Base-by-base conservation (phyloP, 2,888 invertebrate genomes). In the Notodonta ziczac region DNA sequence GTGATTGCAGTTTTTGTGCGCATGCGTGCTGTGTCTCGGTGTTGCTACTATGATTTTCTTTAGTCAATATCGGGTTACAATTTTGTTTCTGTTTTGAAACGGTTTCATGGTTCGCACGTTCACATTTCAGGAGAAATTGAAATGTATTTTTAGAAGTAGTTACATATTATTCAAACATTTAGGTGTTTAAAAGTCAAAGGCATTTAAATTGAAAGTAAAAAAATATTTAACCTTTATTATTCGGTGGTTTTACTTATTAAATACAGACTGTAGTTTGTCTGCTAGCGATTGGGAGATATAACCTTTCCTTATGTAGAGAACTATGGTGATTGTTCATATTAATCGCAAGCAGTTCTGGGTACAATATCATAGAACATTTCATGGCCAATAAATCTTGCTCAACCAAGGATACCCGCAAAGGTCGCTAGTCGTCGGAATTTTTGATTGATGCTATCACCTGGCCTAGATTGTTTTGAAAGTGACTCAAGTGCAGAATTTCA, bases 341-440 rank as follows among this genome's bases (percentile, higher is more conserved):
- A n/a, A 39, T 39, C 39, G 6, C 53, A 35, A 53, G 35, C 14
- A 39, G 13, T 54, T 54, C 54, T 54, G 9, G 14, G 39, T 39
- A 54, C 35, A n/a, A 39, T 54, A 39, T 39, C 24, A 54, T 39
- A 54, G n/a, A 54, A 39, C 8, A 51, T 65, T 65, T 67, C 72
- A 72, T 67, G 65, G 65, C 60, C 46, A 50, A 64, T 69, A 63
- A 65, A 74, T 72, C 63, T 71, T 61, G 39, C 39, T 39, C 9
- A 55, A 65, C 42, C 74, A 74, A 72, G 74, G 74, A 65, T 72
- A 58, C 54, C 57, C 39, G 14, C 24, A 62, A 72, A 67, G 60
- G 63, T 54, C 54, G 65, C 53, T 67, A 58, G n/a, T 58, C 24
- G 61, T 59, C 60, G 61, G 55, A 55, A 57, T 62, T 59, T 70